Conservation (phyloP, 2,797 vertebrate genomes). For the Coracias cyanogaster region DNA sequence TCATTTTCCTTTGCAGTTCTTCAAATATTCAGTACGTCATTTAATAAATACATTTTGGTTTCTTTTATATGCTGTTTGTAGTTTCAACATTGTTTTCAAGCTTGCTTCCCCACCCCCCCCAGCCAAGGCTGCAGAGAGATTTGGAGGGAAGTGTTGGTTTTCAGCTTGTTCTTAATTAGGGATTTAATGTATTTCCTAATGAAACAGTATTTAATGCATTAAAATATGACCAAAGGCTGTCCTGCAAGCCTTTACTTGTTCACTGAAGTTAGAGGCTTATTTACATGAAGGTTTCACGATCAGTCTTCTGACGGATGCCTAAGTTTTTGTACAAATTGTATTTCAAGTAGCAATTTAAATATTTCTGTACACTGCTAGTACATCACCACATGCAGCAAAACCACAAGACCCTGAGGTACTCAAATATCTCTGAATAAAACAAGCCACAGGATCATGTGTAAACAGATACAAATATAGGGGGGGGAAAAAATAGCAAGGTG, state of each 20-base stretch:
- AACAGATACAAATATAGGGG: background rate
- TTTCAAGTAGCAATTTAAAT: slow-evolving; percentile 41
- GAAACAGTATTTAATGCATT: background rate
- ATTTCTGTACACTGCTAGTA: background rate
- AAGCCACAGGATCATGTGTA: background rate
- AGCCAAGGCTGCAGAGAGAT: background rate
- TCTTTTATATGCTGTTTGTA: background rate
- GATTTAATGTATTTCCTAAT: background rate
- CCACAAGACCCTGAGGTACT: slow-evolving; percentile 3
- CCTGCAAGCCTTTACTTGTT: slow-evolving; percentile 29
- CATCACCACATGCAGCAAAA: slow-evolving; percentile 11
- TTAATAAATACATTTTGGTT: background rate
- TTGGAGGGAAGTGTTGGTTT: background rate
- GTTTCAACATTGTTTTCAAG: background rate
- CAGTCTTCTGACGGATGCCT: slow-evolving; percentile 9
- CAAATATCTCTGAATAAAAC: background rate
- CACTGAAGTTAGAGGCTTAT: background rate
- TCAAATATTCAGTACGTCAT: background rate
- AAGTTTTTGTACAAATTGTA: slow-evolving; percentile 33
- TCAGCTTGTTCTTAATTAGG: background rate
- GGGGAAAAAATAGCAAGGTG: background rate
- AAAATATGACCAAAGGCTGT: background rate
- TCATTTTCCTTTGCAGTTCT: background rate
- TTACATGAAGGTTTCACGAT: background rate
- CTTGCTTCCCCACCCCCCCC: no score